Conservation (phyloP, 2,888 invertebrate species). For the Philereme vetulata region DNA sequence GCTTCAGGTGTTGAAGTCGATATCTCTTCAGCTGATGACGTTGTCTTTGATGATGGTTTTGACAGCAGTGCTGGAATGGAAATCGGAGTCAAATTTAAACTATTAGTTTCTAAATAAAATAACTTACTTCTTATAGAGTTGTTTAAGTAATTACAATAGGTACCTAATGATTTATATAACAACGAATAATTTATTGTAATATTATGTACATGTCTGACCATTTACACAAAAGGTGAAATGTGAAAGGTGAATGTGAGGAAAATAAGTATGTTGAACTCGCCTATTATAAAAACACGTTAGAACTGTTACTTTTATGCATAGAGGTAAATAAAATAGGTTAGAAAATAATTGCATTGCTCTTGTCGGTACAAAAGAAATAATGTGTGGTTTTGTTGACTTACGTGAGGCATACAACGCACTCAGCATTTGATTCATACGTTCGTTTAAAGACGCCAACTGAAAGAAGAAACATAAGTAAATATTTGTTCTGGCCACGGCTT, state of each 20-base stretch:
- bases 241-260: no score
- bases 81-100: not conserved
- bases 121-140: no score
- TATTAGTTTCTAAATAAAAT: not conserved
- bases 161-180: no score
- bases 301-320: not conserved
- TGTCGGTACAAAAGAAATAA: slow-evolving; percentile 9
- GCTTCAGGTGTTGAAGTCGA: slow-evolving; percentile 45
- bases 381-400: slow-evolving; percentile 51
- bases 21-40: slow-evolving; percentile 38
- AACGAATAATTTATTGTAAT: no score
- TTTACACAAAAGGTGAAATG: no score
- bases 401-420: slow-evolving; percentile 69
- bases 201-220: no score
- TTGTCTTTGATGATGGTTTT: slow-evolving; percentile 40
- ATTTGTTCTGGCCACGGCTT: no score
- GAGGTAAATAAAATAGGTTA: not conserved
- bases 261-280: no score
- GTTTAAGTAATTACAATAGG: no score
- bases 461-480: slow-evolving; percentile 30
- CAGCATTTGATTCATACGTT: slow-evolving; percentile 76
- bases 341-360: not conserved
- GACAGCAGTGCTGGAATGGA: slow-evolving; percentile 47
- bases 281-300: no score
- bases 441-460: slow-evolving; percentile 68